Percentiles rank a stretch among this genome's conserved stretches.
Conservation (phyloP, 2,888 invertebrate genomes). For the Agrotis clavis region DNA sequence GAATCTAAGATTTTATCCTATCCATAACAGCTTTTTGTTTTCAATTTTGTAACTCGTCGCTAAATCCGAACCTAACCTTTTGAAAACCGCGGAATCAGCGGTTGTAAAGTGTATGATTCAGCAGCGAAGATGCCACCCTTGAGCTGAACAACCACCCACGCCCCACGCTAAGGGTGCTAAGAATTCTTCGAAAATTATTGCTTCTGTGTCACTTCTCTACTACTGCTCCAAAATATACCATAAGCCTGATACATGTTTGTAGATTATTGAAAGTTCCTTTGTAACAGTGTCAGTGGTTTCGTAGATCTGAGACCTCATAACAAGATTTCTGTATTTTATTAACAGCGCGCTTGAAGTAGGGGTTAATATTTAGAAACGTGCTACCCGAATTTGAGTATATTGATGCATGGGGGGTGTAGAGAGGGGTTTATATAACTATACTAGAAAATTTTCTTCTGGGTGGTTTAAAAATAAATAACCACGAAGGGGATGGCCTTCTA, state of each 20-base stretch:
- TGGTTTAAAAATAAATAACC: too few species aligned
- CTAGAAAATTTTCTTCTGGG: too few species aligned
- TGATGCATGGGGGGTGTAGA: too few species aligned
- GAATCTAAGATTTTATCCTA: background rate
- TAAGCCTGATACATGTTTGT: background rate
- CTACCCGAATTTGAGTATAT: too few species aligned
- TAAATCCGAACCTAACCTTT: constrained; percentile 5
- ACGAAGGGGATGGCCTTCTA: too few species aligned
- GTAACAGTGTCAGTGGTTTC: background rate
- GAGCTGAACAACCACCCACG: constrained; percentile 28
- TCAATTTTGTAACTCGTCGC: background rate
- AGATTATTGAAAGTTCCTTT: background rate
- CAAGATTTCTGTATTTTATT: too few species aligned
- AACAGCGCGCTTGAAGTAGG: too few species aligned
- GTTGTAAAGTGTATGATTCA: constrained; percentile 57
- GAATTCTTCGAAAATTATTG: constrained; percentile 5
- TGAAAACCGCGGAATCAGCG: constrained; percentile 25
- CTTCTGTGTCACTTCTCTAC: background rate
- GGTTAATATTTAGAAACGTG: too few species aligned
- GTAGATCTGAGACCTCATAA: too few species aligned
- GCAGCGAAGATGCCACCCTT: constrained; percentile 27
- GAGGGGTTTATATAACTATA: too few species aligned
- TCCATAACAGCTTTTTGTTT: background rate
- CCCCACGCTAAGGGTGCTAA: constrained; percentile 6
- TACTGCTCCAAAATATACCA: background rate